Base-by-base conservation (phyloP, 2,888 invertebrate genomes). In the Harmothoe impar region DNA sequence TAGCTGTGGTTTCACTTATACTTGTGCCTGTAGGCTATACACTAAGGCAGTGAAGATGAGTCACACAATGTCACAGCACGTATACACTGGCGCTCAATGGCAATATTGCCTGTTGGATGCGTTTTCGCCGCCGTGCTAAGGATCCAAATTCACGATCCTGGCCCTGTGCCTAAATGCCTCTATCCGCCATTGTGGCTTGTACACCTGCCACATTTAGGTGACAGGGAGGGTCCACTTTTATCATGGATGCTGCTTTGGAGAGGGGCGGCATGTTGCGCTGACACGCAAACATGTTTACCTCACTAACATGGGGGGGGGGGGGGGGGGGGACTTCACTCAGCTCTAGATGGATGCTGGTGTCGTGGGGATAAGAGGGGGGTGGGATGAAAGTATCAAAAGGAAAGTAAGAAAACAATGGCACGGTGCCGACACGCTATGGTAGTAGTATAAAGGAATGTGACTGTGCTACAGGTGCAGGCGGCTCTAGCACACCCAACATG, bases 261-360 rank as follows among this genome's bases (percentile, higher is more conserved):
- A 23, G 25, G 29, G 72, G n/a, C 15, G 72, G 72, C 72, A 7
- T 72, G 72, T 72, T 5, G 72, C 25, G n/a, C 29, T 15, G 29
- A 72, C 72, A 72, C 72, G 72, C 72, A 72, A 72, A 72, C 72
- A 72, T 72, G 72, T 72, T 72, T 72, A 72, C 31, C 72, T n/a
- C 29, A 29, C 72, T n/a, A n/a, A n/a, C 62, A 23, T 29, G 29
- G 29, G 62, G 7, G 23, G 62, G 62, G 62, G 62, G 7, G 15
- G 62, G n/a, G 62, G n/a, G 62, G 3, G 62, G 62, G 10, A 52
- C 54, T n/a, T 62, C 62, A 62, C 62, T 62, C 62, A 20, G 23
- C 20, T 62, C 62, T 15, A 7, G 62, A 15, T 20, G 62, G 1
- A n/a, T 62, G 62, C 10, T 52, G 54, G 54, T 10, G 10, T 10